These are phyloP conservation scores for Notospermus geniculatus DNA, from an alignment of 1,140 invertebrate genomes.

Conservation along the genomic window DNA sequence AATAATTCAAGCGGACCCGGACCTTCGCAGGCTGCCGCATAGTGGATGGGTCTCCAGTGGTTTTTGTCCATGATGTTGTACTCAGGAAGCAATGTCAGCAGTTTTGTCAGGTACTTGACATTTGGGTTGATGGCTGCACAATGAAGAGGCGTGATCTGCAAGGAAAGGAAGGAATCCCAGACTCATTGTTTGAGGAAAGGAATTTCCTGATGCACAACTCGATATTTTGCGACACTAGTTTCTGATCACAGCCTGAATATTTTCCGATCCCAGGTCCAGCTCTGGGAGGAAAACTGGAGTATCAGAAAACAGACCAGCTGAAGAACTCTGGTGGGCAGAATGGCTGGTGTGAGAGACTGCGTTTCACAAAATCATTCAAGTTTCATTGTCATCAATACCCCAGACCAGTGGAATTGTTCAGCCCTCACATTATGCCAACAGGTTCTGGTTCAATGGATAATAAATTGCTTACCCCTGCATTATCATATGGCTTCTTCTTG, in stretches of 20 bases:
- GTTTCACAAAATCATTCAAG: too few species aligned
- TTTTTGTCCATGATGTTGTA: constrained; percentile 56
- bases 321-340: too few species aligned
- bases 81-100: constrained; percentile 54
- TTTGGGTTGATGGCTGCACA: constrained; percentile 62
- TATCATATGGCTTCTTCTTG: constrained; percentile 51
- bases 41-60: constrained; percentile 58
- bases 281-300: too few species aligned
- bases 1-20: constrained; percentile 57
- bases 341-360: too few species aligned
- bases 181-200: neutral
- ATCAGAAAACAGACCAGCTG: too few species aligned
- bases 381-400: too few species aligned
- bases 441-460: too few species aligned
- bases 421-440: too few species aligned
- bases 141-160: constrained; percentile 60
- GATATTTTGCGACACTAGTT: neutral
- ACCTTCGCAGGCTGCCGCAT: constrained; percentile 58
- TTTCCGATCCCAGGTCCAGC: too few species aligned
- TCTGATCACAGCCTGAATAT: neutral
- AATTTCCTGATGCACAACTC: neutral
- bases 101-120: constrained; percentile 52
- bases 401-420: too few species aligned
- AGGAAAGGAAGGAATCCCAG: constrained; percentile 4
- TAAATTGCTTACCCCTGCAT: constrained; percentile 45